Conservation (phyloP, 2,888 invertebrate species). For the Drosophila hamatofila region DNA sequence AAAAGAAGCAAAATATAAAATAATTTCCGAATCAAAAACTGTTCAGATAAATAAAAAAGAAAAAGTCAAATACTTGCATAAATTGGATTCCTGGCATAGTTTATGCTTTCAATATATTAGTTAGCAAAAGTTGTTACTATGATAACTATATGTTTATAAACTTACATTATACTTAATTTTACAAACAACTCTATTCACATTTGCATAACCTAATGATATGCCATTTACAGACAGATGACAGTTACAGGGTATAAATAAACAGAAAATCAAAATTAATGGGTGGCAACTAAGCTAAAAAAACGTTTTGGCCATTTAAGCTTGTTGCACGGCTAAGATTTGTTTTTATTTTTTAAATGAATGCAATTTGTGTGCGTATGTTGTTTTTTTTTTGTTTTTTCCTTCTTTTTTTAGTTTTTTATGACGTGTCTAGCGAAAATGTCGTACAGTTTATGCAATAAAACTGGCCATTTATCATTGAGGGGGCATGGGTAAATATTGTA, state of each 20-base stretch:
- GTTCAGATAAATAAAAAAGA: no score
- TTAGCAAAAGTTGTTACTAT: no score
- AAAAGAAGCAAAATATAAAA: no score
- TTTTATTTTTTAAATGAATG: conserved; percentile 27
- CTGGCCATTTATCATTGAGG: conserved; percentile 75
- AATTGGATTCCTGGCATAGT: no score
- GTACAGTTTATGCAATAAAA: conserved; percentile 79
- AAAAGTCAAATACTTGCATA: no score
- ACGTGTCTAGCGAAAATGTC: conserved; percentile 72
- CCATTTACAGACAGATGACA: not conserved
- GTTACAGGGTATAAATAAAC: conserved; percentile 13
- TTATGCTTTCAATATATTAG: no score
- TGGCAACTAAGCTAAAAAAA: conserved; percentile 56
- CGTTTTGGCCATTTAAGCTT: conserved; percentile 71
- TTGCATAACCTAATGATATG: not conserved
- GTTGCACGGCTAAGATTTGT: conserved; percentile 62
- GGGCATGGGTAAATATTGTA: conserved; percentile 56
- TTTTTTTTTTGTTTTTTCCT: conserved; percentile 10
- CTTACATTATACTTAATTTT: not conserved
- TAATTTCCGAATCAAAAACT: no score
- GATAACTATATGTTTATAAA: no score
- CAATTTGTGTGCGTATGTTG: conserved; percentile 18
- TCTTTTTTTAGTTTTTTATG: conserved; percentile 31
- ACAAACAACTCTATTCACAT: not conserved
- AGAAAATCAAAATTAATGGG: conserved; percentile 49